These are phyloP conservation scores for Lysandra coridon DNA, from an alignment of 2,888 invertebrate genomes.

Conservation along the genomic window DNA sequence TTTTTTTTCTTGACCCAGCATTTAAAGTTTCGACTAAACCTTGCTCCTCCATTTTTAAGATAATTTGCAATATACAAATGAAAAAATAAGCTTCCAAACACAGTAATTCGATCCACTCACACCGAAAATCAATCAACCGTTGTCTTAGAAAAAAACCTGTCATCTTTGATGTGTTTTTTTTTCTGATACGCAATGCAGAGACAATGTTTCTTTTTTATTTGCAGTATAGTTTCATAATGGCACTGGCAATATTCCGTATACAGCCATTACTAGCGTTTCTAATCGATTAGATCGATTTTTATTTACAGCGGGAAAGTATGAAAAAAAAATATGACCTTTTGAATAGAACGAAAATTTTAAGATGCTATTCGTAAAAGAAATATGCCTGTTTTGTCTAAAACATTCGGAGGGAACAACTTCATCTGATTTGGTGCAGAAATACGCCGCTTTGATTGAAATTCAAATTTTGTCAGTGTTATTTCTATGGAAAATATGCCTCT, in stretches of 20 bases:
- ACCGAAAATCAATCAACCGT: constrained; percentile 14
- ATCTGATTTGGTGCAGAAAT: neutral
- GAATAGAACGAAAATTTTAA: neutral
- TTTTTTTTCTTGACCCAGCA: constrained; percentile 11
- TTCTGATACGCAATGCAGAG: neutral
- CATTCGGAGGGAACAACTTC: neutral
- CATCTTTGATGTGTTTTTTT: neutral
- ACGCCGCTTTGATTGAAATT: neutral
- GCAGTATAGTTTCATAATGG: too few relatives aligned
- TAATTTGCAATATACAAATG: constrained; percentile 3
- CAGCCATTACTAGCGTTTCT: neutral
- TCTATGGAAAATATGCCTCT: neutral
- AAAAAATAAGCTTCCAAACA: constrained; percentile 1
- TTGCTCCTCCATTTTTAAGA: constrained; percentile 15
- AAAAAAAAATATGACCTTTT: constrained; percentile 9
- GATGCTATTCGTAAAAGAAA: constrained; percentile 1
- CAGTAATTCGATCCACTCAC: neutral
- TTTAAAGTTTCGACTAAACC: constrained; percentile 12
- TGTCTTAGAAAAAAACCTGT: neutral
- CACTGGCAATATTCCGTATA: too few relatives aligned
- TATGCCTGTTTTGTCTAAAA: constrained; percentile 10
- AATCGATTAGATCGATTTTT: neutral
- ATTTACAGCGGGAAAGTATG: neutral
- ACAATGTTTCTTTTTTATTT: too few relatives aligned
- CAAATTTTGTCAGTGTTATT: neutral